These are phyloP conservation scores for Gasterosteus aculeatus DNA, from an alignment of 2,113 vertebrate species.

Conservation along the genomic window DNA sequence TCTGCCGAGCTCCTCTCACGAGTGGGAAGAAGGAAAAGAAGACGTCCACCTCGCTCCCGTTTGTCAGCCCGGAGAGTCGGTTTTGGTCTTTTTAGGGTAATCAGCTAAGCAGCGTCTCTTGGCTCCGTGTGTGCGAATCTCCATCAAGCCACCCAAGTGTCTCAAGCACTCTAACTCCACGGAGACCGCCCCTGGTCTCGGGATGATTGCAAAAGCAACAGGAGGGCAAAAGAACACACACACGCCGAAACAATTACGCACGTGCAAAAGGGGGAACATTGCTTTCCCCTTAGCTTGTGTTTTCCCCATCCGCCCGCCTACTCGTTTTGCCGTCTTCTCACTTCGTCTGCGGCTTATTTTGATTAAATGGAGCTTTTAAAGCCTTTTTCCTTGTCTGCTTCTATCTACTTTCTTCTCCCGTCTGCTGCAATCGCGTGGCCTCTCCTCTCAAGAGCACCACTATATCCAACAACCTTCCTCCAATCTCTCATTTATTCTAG, in stretches of 20 bases:
- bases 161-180: conserved; percentile 44
- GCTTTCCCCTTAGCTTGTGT: conserved; percentile 42
- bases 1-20: conserved; percentile 41
- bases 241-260: conserved; percentile 63
- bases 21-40: neutral
- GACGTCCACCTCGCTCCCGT: conserved; percentile 47
- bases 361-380: conserved; percentile 18
- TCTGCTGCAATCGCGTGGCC: conserved; percentile 3
- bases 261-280: conserved; percentile 38
- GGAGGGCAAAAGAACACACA: conserved; percentile 21
- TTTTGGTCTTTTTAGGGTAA: conserved; percentile 74
- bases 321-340: conserved; percentile 32
- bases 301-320: conserved; percentile 29
- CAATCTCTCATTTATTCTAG: conserved; percentile 40
- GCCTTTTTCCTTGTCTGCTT: neutral
- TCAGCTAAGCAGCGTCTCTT: conserved; percentile 75
- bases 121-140: conserved; percentile 66
- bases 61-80: conserved; percentile 68
- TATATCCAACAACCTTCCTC: conserved; percentile 29
- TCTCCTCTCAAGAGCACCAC: conserved; percentile 22
- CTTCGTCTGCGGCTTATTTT: conserved; percentile 14
- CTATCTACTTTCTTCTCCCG: conserved; percentile 17
- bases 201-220: conserved; percentile 70
- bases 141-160: conserved; percentile 71
- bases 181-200: conserved; percentile 58